Conservation (phyloP, 2,888 invertebrate species). For the Xestia xanthographa region DNA sequence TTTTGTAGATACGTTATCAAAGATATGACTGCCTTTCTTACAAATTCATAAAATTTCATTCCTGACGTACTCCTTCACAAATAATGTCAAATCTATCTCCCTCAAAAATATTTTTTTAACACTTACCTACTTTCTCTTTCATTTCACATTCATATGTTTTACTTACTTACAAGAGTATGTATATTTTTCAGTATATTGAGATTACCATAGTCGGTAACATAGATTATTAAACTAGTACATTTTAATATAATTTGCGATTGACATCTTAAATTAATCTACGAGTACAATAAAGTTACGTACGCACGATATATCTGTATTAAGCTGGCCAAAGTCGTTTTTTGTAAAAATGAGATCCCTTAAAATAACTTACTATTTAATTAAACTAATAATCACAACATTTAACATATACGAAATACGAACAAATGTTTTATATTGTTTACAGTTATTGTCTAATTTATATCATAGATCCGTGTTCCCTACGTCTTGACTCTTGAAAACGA, state of each 20-base stretch:
- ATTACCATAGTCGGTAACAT: conserved; percentile 36
- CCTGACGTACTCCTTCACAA: conserved; percentile 21
- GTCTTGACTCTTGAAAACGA: conserved; percentile 65
- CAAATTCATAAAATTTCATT: conserved; percentile 21
- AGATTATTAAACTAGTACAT: conserved; percentile 39
- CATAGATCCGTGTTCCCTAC: conserved; percentile 66
- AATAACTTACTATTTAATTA: conserved; percentile 59
- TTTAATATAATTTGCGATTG: conserved; percentile 85
- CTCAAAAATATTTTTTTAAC: conserved; percentile 38
- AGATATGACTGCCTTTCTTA: conserved; percentile 39
- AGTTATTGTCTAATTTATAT: conserved; percentile 82
- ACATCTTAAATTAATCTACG: conserved; percentile 78
- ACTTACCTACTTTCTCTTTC: conserved; percentile 41
- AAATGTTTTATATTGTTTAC: conserved; percentile 67
- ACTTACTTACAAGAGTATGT: conserved; percentile 41
- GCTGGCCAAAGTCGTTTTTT: conserved; percentile 85
- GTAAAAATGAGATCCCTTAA: conserved; percentile 78
- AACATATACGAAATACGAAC: conserved; percentile 71
- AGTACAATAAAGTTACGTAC: conserved; percentile 65
- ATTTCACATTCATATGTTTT: conserved; percentile 25
- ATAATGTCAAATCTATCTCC: conserved; percentile 9
- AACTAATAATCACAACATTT: conserved; percentile 78
- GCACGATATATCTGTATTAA: conserved; percentile 73
- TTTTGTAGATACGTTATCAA: conserved; percentile 55
- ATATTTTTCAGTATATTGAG: conserved; percentile 43